Base-by-base conservation (phyloP, 2,113 vertebrate species). In the Ailuropoda melanoleuca region DNA sequence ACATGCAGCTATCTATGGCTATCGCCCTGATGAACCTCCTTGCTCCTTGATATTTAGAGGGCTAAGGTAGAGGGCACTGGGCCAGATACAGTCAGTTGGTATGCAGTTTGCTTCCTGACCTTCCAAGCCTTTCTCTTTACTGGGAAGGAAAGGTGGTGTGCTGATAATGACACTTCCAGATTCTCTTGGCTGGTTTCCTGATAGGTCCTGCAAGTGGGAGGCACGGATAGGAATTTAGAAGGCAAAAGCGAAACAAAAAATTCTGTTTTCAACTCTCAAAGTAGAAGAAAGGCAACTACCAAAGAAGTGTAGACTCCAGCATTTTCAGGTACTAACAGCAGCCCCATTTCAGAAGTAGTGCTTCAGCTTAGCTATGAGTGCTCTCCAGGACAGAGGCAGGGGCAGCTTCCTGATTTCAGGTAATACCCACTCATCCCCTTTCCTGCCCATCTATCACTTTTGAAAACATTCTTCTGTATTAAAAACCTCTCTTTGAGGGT, bases 321-420 rank as follows among this genome's bases (percentile, higher is more conserved):
- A 39, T 72, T 46, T 56, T 55, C 9, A 77, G 56, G 18, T n/a
- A 12, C 14, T 11, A 55, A 8, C 26, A 72, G 24, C 4, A 50
- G 43, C 4, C 13, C n/a, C 14, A 21, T 8, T 24, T 17, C 15
- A n/a, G 18, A 88, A 92, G 29, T 13, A 62, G 13, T 4, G 5
- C 21, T 46, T 11, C 31, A 39, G 31, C 12, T 37, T 24, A 87
- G 12, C 12, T 58, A 10, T 3, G 21, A 55, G 29, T 1, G 1
- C 1, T 0, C 11, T n/a, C 18, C 21, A 6, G 31, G 5, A 37
- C 8, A 29, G 14, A n/a, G 53, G 17, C 24, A 70, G 3, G 2
- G 4, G 4, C 10, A 37, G 21, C 6, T 12, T 29, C 60, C 15
- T 3, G 3, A 26, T 60, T 43, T 8, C 23, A 13, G 0, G 0